Conservation (phyloP, 1,140 invertebrate genomes). For the Eupristina koningsbergeri region DNA sequence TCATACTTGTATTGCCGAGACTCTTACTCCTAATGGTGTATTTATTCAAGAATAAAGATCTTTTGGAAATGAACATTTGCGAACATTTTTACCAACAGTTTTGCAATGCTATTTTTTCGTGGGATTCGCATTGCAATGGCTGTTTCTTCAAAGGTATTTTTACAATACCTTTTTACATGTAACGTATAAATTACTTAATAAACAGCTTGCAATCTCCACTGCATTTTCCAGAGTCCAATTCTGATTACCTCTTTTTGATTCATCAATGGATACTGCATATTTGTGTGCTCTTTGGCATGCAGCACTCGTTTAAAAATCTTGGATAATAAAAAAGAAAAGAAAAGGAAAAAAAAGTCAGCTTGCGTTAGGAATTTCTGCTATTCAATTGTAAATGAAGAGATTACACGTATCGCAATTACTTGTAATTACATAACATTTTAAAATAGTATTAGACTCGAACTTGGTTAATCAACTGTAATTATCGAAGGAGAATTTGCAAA, state of each 20-base stretch:
- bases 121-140: neutral
- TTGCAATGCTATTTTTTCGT: neutral
- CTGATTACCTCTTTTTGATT: neutral
- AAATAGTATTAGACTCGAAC: neutral
- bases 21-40: neutral
- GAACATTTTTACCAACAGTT: neutral
- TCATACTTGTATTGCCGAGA: neutral
- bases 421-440: neutral
- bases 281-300: neutral
- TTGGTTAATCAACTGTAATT: neutral
- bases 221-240: too few relatives aligned
- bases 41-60: neutral
- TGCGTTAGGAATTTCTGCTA: neutral
- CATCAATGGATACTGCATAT: neutral
- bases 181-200: too few relatives aligned
- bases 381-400: neutral
- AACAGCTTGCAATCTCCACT: too few relatives aligned
- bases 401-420: neutral
- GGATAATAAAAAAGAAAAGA: too few relatives aligned
- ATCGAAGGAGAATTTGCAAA: neutral
- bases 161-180: neutral
- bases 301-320: neutral
- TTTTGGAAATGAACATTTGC: neutral
- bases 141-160: neutral
- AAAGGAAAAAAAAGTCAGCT: neutral